Base-by-base conservation (phyloP, 2,797 vertebrate species). In the Argya squamiceps region DNA sequence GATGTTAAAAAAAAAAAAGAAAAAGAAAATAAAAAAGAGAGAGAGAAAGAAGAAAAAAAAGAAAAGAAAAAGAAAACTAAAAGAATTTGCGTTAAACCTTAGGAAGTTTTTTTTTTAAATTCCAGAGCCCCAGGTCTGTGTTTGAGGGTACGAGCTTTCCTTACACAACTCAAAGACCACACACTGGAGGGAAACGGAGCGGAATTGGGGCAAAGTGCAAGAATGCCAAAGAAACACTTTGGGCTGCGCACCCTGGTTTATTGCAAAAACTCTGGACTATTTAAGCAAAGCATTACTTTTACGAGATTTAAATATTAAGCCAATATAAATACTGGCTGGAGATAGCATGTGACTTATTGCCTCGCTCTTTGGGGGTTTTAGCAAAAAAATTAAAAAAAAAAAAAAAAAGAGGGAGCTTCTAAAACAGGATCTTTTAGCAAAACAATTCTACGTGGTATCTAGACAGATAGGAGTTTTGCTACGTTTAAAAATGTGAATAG, bases 151-250 rank as follows among this genome's bases (percentile, higher is more conserved):
- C 11, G 34, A 84, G 84, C 70, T 67, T 93, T 76, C 86, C 63
- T 91, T 49, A 53, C 83, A 73, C 91, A 92, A 78, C 84, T 88
- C 55, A 10, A 47, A 94, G 96, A 97, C 94, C 94, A 96, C 96
- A 96, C 96, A 95, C 78, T 79, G 85, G 67, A 94, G 83, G 74
- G 93, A 96, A 93, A 87, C 70, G 46, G 83, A 67, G 55, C 3
- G 60, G 94, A 96, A 97, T 89, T 97, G 92, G 97, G 97, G 93
- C 97, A 97, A 97, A 97, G 97, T 97, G 97, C 96, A 97, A 95
- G 86, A 93, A 93, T 87, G 89, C 82, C 95, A 92, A 60, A 91
- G 89, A 91, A 93, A 91, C 94, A 91, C 93, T 88, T 87, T 50
- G 86, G 92, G 93, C 86, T 85, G 95, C 18, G 71, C 91, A 88